A percentile compares a stretch with the other conserved stretches of the same genome.
phyloP scores from a whole-genome alignment of 2,113 vertebrate genomes.

The Machaerirhynchus nigripectus region DNA sequence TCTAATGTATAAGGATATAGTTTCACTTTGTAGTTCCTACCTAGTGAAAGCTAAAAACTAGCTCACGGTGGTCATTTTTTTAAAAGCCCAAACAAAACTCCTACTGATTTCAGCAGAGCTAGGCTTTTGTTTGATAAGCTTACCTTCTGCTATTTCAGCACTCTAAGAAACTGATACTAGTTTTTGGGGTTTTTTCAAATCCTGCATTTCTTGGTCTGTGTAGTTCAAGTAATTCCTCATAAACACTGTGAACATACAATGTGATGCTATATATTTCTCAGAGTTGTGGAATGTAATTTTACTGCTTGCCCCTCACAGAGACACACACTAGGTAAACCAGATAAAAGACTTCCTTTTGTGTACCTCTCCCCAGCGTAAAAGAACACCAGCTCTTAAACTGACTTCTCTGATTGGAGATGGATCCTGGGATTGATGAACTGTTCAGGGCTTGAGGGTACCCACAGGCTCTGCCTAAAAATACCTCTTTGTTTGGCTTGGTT shows the following conservation, averaged over 20 bases:
- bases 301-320: background rate
- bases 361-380: rapidly evolving
- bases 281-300: background rate
- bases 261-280: background rate
- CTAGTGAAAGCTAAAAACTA: background rate
- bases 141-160: background rate
- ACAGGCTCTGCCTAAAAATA: background rate
- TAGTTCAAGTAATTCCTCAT: background rate
- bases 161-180: background rate
- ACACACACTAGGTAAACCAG: background rate
- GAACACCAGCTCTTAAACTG: background rate
- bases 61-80: background rate
- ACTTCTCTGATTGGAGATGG: background rate
- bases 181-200: background rate
- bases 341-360: background rate
- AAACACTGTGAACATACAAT: background rate
- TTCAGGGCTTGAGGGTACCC: background rate
- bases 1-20: background rate
- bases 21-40: background rate
- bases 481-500: background rate
- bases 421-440: background rate
- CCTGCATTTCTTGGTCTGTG: background rate
- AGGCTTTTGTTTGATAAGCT: background rate
- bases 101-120: slow-evolving; percentile 5
- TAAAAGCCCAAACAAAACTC: background rate